Evolutionary conservation across 2,113 vertebrate genomes (phyloP).

Genomic region (Rostratula benghalensis): DNA sequence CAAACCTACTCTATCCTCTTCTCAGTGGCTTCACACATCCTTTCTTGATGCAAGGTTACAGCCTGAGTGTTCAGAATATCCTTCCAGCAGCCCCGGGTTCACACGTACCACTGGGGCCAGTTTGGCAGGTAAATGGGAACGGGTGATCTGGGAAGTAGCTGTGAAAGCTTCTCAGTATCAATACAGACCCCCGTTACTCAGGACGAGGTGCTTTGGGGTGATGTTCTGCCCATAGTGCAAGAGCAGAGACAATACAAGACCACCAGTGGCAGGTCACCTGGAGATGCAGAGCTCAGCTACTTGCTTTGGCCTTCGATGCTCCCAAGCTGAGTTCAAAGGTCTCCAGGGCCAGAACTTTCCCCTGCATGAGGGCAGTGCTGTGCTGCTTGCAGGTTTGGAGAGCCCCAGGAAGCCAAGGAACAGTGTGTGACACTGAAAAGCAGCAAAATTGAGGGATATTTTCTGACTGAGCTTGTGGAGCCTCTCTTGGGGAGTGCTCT

Average conservation of each 20-base stretch:
- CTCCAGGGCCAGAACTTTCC: neutral
- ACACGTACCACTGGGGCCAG: neutral
- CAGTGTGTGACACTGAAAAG: neutral
- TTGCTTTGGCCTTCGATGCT: neutral
- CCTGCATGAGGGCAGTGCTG: neutral
- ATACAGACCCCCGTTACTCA: accelerated
- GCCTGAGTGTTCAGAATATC: neutral
- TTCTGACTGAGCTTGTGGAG: neutral
- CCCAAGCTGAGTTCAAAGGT: neutral
- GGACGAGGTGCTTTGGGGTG: neutral
- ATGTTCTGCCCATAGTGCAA: neutral
- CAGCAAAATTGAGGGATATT: neutral
- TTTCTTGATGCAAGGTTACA: neutral
- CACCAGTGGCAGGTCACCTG: neutral
- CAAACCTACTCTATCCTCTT: neutral
- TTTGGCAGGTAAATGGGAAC: neutral
- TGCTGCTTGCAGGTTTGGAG: neutral
- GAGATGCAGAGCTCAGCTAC: neutral
- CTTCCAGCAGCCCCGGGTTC: neutral
- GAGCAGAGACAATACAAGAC: neutral
- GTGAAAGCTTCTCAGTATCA: neutral
- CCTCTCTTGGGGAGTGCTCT: neutral
- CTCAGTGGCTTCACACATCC: neutral
- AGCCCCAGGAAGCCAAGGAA: neutral
- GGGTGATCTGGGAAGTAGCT: neutral